phyloP scores from a whole-genome alignment of 1,140 invertebrate genomes.

The Cydia splendana region DNA sequence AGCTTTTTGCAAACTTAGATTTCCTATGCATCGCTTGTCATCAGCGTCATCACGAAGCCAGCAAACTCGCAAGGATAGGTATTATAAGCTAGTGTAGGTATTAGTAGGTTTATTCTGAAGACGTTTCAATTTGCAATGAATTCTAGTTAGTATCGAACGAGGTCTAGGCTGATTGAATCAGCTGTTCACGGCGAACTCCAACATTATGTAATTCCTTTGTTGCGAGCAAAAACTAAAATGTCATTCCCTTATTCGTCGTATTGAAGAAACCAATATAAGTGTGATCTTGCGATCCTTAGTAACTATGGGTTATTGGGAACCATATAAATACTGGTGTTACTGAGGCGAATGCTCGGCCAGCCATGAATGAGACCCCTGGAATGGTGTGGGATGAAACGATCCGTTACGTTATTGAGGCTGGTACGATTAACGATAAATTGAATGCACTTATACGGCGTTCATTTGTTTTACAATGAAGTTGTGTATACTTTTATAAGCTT shows the following conservation, averaged over 20 bases:
- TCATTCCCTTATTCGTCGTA: background rate
- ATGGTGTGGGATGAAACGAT: conserved; percentile 7
- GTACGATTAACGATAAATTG: conserved; percentile 8
- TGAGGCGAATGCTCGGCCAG: background rate
- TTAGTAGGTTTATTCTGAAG: background rate
- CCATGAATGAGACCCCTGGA: background rate
- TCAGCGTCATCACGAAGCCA: too few relatives aligned
- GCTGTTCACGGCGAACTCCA: conserved; percentile 16
- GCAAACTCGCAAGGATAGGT: too few relatives aligned
- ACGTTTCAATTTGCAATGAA: background rate
- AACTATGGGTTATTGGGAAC: background rate
- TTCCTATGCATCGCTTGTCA: too few relatives aligned
- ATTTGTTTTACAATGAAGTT: background rate
- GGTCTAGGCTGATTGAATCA: conserved; percentile 14
- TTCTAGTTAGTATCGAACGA: conserved; percentile 1
- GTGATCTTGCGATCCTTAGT: background rate
- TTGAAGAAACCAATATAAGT: background rate
- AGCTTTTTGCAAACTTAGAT: too few relatives aligned
- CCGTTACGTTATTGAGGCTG: conserved; percentile 2
- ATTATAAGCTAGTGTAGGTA: too few relatives aligned
- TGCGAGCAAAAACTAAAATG: background rate
- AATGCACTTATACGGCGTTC: conserved; percentile 6
- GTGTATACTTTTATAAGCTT: background rate
- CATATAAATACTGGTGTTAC: background rate
- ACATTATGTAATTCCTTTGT: conserved; percentile 19